Base-by-base conservation (phyloP, 1,140 invertebrate genomes). In the Laodelphax striatellus region DNA sequence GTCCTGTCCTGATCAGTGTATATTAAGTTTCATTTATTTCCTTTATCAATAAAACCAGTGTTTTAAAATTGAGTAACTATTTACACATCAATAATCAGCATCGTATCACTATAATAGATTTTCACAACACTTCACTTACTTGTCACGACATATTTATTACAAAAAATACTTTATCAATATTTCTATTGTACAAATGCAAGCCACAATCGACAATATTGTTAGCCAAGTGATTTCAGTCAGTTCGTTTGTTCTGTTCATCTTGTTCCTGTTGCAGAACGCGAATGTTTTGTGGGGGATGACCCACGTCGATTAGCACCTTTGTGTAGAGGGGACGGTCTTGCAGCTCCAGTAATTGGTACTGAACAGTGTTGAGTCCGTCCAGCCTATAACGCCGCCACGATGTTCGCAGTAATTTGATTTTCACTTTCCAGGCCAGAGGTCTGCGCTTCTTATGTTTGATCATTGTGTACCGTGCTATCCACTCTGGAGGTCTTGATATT, bases 401-500 rank as follows among this genome's bases (percentile, higher is more conserved):
- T 9, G 77, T 77, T 53, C 73, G 66, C 54, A 80, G 66, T 24
- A 80, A 68, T 64, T 70, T 77, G 65, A 53, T 61, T 10, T 67
- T 62, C 10, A 71, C 74, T 67, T 73, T 71, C 62, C 73, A 73
- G 8, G 72, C 70, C 19, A 75, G 70, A 6, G 74, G 72, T 55
- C 69, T 70, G 55, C 77, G 62, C 53, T 76, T 74, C 16, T 70
- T 66, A 65, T 80, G 79, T 61, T 74, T 75, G 2, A 79, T 69
- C 79, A 80, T 80, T 34, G 72, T 77, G 64, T 80, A 80, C 5
- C 76, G 65, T 3, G 74, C 77, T 24, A 79, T 70, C 44, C 65
- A 69, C 19, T 68, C 67, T 0, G 74, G 71, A 44, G 76, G 77
- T 52, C 77, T 63, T 13, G 70, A 70, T 34, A 78, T 76, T 52